A percentile compares a stretch with the other conserved stretches of the same genome.
These are phyloP conservation scores for Lordiphosa collinella DNA, from an alignment of 1,140 invertebrate species.

Conservation along the genomic window DNA sequence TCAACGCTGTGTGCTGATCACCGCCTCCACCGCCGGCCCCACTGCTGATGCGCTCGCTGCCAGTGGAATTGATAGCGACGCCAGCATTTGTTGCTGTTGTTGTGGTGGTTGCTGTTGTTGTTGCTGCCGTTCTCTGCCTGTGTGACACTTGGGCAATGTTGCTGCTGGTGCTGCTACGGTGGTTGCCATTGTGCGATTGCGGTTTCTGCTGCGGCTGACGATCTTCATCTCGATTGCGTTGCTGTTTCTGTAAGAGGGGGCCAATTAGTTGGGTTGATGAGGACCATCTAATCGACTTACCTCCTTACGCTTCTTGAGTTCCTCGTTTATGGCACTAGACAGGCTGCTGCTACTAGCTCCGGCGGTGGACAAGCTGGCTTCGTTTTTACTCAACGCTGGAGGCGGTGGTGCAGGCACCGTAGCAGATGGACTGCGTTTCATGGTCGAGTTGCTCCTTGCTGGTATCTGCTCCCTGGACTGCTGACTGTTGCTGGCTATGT, in stretches of 20 bases:
- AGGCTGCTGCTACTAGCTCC: constrained; percentile 49
- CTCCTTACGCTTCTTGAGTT: constrained; percentile 82
- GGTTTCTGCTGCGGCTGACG: constrained; percentile 10
- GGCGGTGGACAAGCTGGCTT: neutral
- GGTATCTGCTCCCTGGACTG: constrained; percentile 5
- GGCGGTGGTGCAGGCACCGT: constrained; percentile 35
- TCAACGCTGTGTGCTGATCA: constrained; percentile 87
- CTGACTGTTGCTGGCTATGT: constrained; percentile 31
- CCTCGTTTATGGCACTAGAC: constrained; percentile 82
- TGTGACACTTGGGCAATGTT: constrained; percentile 46
- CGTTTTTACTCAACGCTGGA: constrained; percentile 19
- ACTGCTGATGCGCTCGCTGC: constrained; percentile 48
- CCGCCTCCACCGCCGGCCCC: constrained; percentile 71
- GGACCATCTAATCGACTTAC: constrained; percentile 63
- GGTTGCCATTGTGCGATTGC: constrained; percentile 36
- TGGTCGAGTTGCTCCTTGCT: constrained; percentile 47
- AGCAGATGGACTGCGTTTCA: constrained; percentile 24
- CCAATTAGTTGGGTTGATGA: constrained; percentile 13
- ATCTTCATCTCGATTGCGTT: constrained; percentile 23
- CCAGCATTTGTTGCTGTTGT: constrained; percentile 27
- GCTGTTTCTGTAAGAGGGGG: constrained; percentile 38
- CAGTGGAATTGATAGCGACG: constrained; percentile 29
- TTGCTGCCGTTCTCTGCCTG: constrained; percentile 35
- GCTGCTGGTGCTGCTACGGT: constrained; percentile 25
- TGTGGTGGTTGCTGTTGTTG: constrained; percentile 20